phyloP scores from a whole-genome alignment of 2,113 vertebrate species.

The Tyrannus savana region DNA sequence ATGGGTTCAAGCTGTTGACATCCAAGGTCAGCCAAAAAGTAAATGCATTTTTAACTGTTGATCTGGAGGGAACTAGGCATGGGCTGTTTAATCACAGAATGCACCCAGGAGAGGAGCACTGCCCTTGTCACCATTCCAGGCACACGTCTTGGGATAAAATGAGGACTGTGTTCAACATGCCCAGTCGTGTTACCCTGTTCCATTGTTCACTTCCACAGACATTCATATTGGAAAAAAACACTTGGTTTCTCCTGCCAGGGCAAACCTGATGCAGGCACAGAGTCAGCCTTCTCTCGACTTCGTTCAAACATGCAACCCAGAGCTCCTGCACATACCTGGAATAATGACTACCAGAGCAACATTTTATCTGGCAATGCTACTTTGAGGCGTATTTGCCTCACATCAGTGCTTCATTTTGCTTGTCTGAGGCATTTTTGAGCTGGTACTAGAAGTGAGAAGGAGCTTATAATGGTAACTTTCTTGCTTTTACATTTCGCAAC shows the following conservation, averaged over 20 bases:
- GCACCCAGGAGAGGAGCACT: background rate
- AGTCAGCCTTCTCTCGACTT: background rate
- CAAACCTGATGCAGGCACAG: background rate
- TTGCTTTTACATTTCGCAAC: background rate
- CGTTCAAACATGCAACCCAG: background rate
- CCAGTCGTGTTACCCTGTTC: background rate
- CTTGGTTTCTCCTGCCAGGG: background rate
- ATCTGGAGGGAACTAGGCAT: background rate
- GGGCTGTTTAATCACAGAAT: background rate
- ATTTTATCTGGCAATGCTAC: background rate
- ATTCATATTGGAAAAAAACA: background rate
- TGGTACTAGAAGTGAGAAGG: background rate
- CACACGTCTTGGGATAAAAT: background rate
- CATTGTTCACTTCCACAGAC: background rate
- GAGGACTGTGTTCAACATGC: accelerated
- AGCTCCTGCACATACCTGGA: background rate
- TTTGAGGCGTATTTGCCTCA: background rate
- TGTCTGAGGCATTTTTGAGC: background rate
- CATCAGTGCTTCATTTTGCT: background rate
- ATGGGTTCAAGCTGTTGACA: background rate
- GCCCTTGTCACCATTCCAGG: background rate
- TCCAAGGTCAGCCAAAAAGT: background rate
- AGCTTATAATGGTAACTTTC: background rate
- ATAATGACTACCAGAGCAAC: background rate
- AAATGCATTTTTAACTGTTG: background rate